Conservation (phyloP, 2,797 vertebrate species). For the Denticeps clupeoides region DNA sequence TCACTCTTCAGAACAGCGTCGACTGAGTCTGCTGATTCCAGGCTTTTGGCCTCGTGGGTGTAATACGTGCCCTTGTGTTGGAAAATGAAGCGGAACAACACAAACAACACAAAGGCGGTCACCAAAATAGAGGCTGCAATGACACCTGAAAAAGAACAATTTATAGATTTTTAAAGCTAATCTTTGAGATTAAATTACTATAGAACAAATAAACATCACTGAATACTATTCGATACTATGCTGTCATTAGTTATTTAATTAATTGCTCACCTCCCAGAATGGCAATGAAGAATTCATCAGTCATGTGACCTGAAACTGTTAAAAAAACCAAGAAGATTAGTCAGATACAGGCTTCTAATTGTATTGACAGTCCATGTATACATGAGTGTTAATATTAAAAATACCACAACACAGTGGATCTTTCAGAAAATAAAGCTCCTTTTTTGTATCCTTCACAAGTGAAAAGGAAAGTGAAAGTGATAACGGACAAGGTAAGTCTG, state of each 20-base stretch:
- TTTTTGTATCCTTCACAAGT: not conserved
- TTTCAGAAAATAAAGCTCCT: not conserved
- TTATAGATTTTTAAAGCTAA: no score
- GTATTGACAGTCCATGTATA: no score
- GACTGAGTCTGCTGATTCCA: slow-evolving; percentile 51
- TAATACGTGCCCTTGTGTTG: slow-evolving; percentile 74
- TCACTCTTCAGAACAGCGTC: slow-evolving; percentile 52
- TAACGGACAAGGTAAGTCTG: slow-evolving; percentile 5
- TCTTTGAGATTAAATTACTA: no score
- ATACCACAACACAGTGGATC: not conserved
- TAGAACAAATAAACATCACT: no score
- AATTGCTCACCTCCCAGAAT: no score
- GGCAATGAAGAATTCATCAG: no score
- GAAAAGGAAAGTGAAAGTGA: not conserved
- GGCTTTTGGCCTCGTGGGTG: slow-evolving; percentile 72
- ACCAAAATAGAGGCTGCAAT: slow-evolving; percentile 48
- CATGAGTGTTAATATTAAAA: no score
- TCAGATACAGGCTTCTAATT: no score
- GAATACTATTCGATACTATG: no score
- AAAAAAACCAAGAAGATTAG: no score
- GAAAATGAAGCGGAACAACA: slow-evolving; percentile 55
- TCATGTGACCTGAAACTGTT: no score
- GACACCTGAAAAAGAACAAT: slow-evolving; percentile 41
- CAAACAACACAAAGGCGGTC: slow-evolving; percentile 45
- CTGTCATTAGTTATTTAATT: no score